These are phyloP conservation scores for Drosophila greeni DNA, from an alignment of 2,888 invertebrate genomes.

Conservation along the genomic window DNA sequence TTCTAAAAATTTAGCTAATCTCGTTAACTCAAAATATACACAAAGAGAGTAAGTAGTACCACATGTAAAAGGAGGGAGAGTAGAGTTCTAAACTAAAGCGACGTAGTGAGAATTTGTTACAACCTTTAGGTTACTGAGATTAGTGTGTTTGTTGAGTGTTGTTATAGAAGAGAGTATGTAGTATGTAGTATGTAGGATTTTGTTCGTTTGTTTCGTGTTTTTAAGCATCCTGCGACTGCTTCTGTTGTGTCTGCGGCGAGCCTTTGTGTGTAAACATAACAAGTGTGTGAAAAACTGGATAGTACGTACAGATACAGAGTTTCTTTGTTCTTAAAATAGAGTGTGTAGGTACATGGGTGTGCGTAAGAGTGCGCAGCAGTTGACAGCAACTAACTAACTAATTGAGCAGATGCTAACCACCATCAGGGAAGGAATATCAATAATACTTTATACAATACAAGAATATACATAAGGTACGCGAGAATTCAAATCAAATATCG, in stretches of 20 bases:
- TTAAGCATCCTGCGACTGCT: slow-evolving; percentile 1
- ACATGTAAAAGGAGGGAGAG: slow-evolving; percentile 30
- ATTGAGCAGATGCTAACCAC: slow-evolving; percentile 67
- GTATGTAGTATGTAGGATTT: slow-evolving; percentile 27
- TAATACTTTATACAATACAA: slow-evolving; percentile 58
- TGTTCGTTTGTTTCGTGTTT: slow-evolving; percentile 47
- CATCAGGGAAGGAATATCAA: slow-evolving; percentile 37
- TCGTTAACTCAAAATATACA: slow-evolving; percentile 28
- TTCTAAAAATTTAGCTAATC: slow-evolving; percentile 66
- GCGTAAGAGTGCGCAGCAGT: slow-evolving; percentile 52
- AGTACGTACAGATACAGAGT: slow-evolving; percentile 31
- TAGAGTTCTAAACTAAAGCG: slow-evolving; percentile 48
- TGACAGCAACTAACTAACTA: slow-evolving; percentile 48
- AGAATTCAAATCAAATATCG: slow-evolving; percentile 32
- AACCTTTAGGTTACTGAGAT: slow-evolving; percentile 56
- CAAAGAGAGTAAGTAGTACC: slow-evolving; percentile 18
- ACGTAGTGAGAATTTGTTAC: slow-evolving; percentile 55
- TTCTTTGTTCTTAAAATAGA: slow-evolving; percentile 55
- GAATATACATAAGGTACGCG: slow-evolving; percentile 39
- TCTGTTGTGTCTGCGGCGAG: slow-evolving; percentile 2
- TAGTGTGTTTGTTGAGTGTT: slow-evolving; percentile 9
- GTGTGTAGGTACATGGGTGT: slow-evolving; percentile 60
- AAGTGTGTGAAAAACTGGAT: slow-evolving; percentile 56
- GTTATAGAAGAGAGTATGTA: slow-evolving; percentile 28
- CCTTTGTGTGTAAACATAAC: slow-evolving; percentile 60